Percentiles rank a stretch among this genome's conserved stretches.
phyloP scores from a whole-genome alignment of 1,140 invertebrate species.

The Maniola jurtina region DNA sequence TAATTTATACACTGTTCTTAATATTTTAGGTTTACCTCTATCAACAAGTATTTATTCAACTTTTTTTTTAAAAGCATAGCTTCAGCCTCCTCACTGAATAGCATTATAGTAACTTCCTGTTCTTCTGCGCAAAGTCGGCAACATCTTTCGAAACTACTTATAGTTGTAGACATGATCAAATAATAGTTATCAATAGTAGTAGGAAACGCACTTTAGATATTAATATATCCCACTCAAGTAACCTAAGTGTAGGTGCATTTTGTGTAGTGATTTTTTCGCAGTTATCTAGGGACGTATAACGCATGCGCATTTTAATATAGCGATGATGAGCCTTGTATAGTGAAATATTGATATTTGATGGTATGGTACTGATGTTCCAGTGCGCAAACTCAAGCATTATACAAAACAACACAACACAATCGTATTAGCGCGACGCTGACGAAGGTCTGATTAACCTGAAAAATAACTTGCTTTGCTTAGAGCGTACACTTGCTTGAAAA shows the following conservation, averaged over 20 bases:
- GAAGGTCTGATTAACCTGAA: too few relatives aligned
- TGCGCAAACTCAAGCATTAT: slow-evolving; percentile 40
- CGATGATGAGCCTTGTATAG: slow-evolving; percentile 52
- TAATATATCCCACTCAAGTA: neutral
- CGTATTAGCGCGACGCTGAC: too few relatives aligned
- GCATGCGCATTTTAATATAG: slow-evolving; percentile 65
- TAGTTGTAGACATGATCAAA: slow-evolving; percentile 36
- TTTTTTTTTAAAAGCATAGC: slow-evolving; percentile 71
- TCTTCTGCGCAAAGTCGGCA: slow-evolving; percentile 72
- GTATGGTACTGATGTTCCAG: slow-evolving; percentile 19
- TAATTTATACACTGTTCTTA: neutral
- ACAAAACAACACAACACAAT: slow-evolving; percentile 7
- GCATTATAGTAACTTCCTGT: slow-evolving; percentile 72
- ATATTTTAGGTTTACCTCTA: slow-evolving; percentile 53
- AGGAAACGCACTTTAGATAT: neutral
- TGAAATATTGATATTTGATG: slow-evolving; percentile 51
- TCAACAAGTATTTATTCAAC: slow-evolving; percentile 69
- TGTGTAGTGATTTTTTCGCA: slow-evolving; percentile 54
- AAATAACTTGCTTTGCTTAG: too few relatives aligned
- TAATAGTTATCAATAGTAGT: neutral
- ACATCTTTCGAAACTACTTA: slow-evolving; percentile 56
- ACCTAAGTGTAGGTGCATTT: slow-evolving; percentile 8
- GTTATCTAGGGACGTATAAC: slow-evolving; percentile 40
- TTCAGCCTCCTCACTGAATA: slow-evolving; percentile 72
- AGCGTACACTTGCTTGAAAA: too few relatives aligned